Base-by-base conservation (phyloP, 2,113 vertebrate species). In the Ictalurus furcatus region DNA sequence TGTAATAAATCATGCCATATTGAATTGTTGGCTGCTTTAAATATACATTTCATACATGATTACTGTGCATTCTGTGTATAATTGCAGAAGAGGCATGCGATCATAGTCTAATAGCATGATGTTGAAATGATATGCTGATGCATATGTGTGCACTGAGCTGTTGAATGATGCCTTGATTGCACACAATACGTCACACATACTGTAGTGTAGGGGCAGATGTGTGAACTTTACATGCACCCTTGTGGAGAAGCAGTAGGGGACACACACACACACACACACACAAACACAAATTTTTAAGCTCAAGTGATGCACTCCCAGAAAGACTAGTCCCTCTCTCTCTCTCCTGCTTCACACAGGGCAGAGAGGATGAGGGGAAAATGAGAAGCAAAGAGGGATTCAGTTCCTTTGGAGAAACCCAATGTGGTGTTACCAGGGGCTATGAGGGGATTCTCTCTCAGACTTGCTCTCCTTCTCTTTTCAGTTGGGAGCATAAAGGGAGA, bases 341-440 rank as follows among this genome's bases (percentile, higher is more conserved):
- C 58, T 14, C 5, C 12, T 63, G 30, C 58, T 84, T 84, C 34
- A 61, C 13, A 63, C 23, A 44, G 2, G 6, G 12, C 16, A 6
- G 63, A 84, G 58, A 81, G 40, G 25, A 85, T 30, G n/a, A 63
- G 25, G 48, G 74, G 58, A 44, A 40, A 17, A 37, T 12, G 1
- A 61, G 34, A 79, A 63, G n/a, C 74, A 88, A 71, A 83, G 19
- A 37, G 8, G 58, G 73, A 87, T 85, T 91, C 34, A 63, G 86
- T 87, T 89, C 73, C 56, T 81, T 14, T 71, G 28, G 67, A 87
- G 13, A 86, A 83, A 56, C 25, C 30, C 37, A 21, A 25, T 28
- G 48, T 85, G 52, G 19, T 81, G 44, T 56, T 54, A 56, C n/a
- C 54, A 30, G 16, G 30, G 59, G 80, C 44, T 78, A n/a, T 44